Conservation (phyloP, 1,140 invertebrate species). For the Muscidifurax raptorellus region DNA sequence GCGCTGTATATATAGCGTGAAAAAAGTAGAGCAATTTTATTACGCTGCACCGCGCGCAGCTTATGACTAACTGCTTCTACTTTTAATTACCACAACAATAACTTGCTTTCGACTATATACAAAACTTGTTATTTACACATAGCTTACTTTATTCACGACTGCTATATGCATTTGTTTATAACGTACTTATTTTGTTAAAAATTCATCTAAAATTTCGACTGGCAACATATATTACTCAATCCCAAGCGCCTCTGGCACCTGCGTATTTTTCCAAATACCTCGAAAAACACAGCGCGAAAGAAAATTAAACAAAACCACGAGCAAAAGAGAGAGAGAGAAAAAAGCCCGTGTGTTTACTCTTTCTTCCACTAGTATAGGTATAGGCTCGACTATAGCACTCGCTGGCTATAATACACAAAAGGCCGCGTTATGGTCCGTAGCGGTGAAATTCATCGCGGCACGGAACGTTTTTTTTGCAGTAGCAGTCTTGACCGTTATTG, state of each 20-base stretch:
- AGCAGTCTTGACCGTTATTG: constrained; percentile 53
- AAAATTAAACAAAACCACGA: background rate
- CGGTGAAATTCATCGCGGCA: constrained; percentile 43
- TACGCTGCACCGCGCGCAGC: background rate
- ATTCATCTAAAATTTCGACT: no score
- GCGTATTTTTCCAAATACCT: no score
- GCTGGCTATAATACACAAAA: background rate
- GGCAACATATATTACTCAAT: no score
- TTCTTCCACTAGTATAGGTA: background rate
- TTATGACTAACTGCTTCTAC: background rate
- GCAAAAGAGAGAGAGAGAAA: background rate
- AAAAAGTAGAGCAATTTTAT: background rate
- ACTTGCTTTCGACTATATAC: background rate
- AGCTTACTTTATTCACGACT: no score
- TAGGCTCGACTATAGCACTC: constrained; percentile 1
- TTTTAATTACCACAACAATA: background rate
- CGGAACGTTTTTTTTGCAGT: background rate
- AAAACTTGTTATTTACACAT: no score
- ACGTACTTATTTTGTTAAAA: no score
- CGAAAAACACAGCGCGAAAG: no score
- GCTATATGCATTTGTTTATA: no score
- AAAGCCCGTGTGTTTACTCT: background rate
- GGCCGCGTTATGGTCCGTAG: constrained; percentile 19
- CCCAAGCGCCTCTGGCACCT: no score
- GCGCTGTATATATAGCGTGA: background rate